phyloP scores from a whole-genome alignment of 2,797 vertebrate species.

The Sebastes oblongus region DNA sequence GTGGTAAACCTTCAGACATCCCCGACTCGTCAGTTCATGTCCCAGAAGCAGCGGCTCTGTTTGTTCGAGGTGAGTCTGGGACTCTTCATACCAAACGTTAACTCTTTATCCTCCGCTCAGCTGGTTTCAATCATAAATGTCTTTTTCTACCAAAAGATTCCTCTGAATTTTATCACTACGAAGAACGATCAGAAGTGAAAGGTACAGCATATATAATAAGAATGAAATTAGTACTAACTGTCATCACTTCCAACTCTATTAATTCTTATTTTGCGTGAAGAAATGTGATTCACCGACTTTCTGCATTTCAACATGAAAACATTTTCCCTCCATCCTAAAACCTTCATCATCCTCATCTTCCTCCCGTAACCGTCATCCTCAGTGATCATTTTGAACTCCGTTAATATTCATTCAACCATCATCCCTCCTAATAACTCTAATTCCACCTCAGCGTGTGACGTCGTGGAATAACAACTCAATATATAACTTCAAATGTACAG shows the following conservation, averaged over 20 bases:
- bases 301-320: no score
- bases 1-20: constrained; percentile 80
- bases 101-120: not conserved
- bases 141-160: constrained; percentile 69
- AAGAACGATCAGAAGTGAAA: constrained; percentile 71
- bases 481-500: not conserved
- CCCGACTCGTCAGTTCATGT: constrained; percentile 86
- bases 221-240: not conserved
- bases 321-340: not conserved
- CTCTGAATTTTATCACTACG: constrained; percentile 65
- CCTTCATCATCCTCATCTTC: constrained; percentile 8
- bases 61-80: constrained; percentile 85
- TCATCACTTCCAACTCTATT: not conserved
- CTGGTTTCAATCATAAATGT: not conserved
- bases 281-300: not conserved
- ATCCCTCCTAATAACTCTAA: not conserved
- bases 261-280: not conserved
- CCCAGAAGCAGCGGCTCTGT: constrained; percentile 76
- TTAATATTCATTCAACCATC: not conserved
- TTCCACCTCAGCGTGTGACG: no score
- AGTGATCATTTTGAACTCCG: not conserved
- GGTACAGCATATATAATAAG: constrained; percentile 55
- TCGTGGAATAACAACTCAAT: not conserved
- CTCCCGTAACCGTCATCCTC: not conserved
- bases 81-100: not conserved